Base-by-base conservation (phyloP, 2,113 vertebrate genomes). In the Atractosteus spatula region DNA sequence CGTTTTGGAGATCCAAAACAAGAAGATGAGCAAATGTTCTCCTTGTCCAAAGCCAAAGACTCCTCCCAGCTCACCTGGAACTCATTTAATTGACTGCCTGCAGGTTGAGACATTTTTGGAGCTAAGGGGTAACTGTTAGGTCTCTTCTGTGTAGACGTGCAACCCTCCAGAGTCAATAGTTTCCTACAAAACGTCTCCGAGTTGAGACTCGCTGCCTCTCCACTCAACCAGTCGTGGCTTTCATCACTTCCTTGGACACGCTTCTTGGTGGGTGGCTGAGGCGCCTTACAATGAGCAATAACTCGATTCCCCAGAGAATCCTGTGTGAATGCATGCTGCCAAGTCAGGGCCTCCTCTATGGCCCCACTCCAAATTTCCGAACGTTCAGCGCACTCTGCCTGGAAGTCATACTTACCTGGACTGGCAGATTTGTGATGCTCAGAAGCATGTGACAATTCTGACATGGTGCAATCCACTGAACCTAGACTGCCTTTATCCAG, bases 71-170 rank as follows among this genome's bases (percentile, higher is more conserved):
- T 3, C n/a, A 41, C 14, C 62, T 4, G 69, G 57, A 73, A 80
- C 73, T 59, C 57, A 59, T 69, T 62, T 69, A 6, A 43, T 3
- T 47, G 29, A 4, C 10, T 10, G 0, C 62, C 72, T 43, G 13
- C 11, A 59, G n/a, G n/a, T 13, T 59, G 12, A 13, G 12, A n/a
- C 14, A 6, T 59, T 59, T 59, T 59, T 16, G 5, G 57, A 59
- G 57, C 5, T 6, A 13, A 1, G 57, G 3, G 4, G 57, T 1
- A 1, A 29, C 47, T 7, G 47, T 51, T 8, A 51, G n/a, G 7
- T 45, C 57, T 78, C 78, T 55, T 82, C 12, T 88, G 86, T 55
- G 84, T 86, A 0, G 85, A 88, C 0, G 83, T 85, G 69, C 12
- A 77, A 0, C 42, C 68, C 17, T 69, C 14, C 0, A 51, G 6